A percentile compares a stretch with the other conserved stretches of the same genome.
These are phyloP conservation scores for Acanthosepion lycidas DNA, from an alignment of 2,888 invertebrate species.

Conservation along the genomic window DNA sequence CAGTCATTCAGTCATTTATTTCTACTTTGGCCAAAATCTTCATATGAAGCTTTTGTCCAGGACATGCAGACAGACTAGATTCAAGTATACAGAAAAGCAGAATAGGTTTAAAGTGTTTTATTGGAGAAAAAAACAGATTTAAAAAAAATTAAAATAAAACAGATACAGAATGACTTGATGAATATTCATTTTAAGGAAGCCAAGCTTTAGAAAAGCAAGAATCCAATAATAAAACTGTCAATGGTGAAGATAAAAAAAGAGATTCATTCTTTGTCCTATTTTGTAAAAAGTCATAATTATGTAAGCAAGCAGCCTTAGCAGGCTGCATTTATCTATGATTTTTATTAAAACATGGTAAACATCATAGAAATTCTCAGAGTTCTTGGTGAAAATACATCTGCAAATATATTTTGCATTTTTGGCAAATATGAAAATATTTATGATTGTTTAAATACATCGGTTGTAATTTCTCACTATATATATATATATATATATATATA, in stretches of 20 bases:
- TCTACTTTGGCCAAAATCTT: neutral
- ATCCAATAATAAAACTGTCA: neutral
- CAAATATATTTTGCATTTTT: neutral
- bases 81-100: conserved; percentile 21
- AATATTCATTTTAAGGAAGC: neutral
- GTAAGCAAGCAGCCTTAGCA: neutral
- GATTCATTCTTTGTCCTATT: neutral
- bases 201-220: neutral
- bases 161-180: conserved; percentile 33
- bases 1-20: neutral
- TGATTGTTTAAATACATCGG: neutral
- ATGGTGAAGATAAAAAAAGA: neutral
- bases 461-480: neutral
- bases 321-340: neutral
- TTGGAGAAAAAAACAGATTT: conserved; percentile 33
- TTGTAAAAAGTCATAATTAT: neutral
- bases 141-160: neutral
- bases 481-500: neutral
- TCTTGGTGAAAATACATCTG: neutral
- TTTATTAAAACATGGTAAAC: too few relatives aligned
- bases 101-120: conserved; percentile 11
- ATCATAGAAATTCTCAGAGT: neutral
- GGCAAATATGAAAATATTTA: neutral
- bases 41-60: neutral
- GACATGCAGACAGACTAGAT: neutral